These are phyloP conservation scores for Rhadinocentrus ornatus DNA, from an alignment of 2,797 vertebrate genomes.

Conservation along the genomic window DNA sequence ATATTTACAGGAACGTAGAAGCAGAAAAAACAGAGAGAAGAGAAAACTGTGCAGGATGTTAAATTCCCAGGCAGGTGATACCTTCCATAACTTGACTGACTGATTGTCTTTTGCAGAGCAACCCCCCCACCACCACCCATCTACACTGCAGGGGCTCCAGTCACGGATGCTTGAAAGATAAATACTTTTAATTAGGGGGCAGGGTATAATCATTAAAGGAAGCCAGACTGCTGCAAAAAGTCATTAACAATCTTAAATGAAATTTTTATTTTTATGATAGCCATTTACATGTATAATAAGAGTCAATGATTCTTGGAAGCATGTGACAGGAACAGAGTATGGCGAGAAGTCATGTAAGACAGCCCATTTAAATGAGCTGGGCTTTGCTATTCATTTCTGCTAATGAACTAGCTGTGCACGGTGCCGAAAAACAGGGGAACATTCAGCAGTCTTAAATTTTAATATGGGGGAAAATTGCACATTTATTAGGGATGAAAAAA, in stretches of 20 bases:
- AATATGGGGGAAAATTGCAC: slow-evolving; percentile 86
- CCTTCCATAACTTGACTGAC: slow-evolving; percentile 59
- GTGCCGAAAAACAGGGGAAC: slow-evolving; percentile 74
- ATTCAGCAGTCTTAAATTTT: slow-evolving; percentile 96
- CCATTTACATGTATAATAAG: slow-evolving; percentile 99
- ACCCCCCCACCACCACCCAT: slow-evolving; percentile 6
- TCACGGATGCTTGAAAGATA: slow-evolving; percentile 99
- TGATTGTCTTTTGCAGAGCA: slow-evolving; percentile 67
- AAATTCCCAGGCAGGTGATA: slow-evolving; percentile 68
- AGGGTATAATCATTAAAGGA: slow-evolving; percentile 99
- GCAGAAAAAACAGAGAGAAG: not conserved
- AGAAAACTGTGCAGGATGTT: slow-evolving; percentile 34
- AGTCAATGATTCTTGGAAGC: slow-evolving; percentile 99
- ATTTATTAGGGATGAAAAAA: slow-evolving; percentile 72
- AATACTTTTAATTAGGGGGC: slow-evolving; percentile 99
- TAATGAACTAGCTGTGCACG: slow-evolving; percentile 98
- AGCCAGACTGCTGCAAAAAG: slow-evolving; percentile 99
- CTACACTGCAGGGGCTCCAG: slow-evolving; percentile 85
- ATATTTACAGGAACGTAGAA: slow-evolving; percentile 67
- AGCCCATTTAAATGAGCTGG: slow-evolving; percentile 99
- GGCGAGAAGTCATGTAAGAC: slow-evolving; percentile 99
- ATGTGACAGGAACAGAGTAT: slow-evolving; percentile 99
- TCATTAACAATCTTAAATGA: slow-evolving; percentile 99
- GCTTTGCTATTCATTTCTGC: slow-evolving; percentile 98
- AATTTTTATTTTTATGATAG: slow-evolving; percentile 99